Conservation (phyloP, 2,797 vertebrate species). For the Garrulus glandarius region DNA sequence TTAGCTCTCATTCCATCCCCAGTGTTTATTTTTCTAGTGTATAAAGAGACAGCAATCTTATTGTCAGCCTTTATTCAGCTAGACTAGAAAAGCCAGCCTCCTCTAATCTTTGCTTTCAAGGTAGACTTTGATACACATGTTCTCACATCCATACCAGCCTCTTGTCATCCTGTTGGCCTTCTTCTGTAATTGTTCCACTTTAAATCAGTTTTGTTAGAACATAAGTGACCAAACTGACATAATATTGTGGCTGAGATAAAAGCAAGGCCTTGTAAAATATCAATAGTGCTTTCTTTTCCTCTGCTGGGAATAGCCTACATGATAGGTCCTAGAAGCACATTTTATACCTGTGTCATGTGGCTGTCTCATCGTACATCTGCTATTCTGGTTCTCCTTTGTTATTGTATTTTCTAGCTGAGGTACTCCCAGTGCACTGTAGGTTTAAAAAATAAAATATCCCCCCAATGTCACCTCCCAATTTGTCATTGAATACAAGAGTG, state of each 20-base stretch:
- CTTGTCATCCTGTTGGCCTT: background rate
- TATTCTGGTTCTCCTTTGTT: background rate
- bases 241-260: constrained; percentile 26
- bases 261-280: background rate
- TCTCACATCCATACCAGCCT: background rate
- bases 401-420: background rate
- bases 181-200: background rate
- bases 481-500: background rate
- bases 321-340: background rate
- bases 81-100: background rate
- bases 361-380: background rate
- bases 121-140: background rate
- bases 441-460: background rate
- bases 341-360: background rate
- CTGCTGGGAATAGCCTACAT: background rate
- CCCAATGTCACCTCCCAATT: background rate
- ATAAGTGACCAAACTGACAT: background rate
- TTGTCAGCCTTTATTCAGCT: constrained; percentile 21
- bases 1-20: background rate
- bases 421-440: background rate
- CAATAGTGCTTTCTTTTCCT: background rate
- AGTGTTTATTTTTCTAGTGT: constrained; percentile 9
- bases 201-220: background rate
- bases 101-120: background rate
- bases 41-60: constrained; percentile 5